Evolutionary conservation across 2,888 invertebrate genomes (phyloP), one percentile per base, ranked within the genome.

Genomic region (Stratiomys singularior): DNA sequence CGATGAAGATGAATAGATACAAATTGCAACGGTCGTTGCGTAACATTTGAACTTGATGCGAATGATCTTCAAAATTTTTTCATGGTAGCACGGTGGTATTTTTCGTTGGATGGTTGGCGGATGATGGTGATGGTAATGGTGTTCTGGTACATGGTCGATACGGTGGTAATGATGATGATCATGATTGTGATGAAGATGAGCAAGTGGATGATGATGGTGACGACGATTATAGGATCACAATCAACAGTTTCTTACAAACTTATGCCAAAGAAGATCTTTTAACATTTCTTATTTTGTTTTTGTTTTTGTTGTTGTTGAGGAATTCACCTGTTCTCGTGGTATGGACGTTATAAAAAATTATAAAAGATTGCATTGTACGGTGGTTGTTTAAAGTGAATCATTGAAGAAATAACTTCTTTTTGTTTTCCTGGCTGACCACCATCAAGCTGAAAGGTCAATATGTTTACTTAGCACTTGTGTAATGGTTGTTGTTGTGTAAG

Each of bases 31-130:
- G 52, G 71, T 66, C 18, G 7, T 74, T 74, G 28, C 74, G 60
- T 74, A 58, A 74, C 58, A 74, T 74, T 74, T 74, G 74, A 74
- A 74, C 74, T 74, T 74, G 74, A 23, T 44, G 58, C 25, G 30
- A 44, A 37, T 74, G 74, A 74, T 74, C 74, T 74, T 74, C 74
- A 74, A 74, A 60, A 44, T 21, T n/a, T 74, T 37, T 69, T 47
- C 44, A 69, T 69, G 46, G 46, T 23, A 13, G n/a, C 9, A 18
- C 46, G 23, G 15, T 46, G 69, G 47, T 47, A 69, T 69, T 58
- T 74, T 37, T 30, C 21, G 58, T 60, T 21, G 46, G 21, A 23
- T 30, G 28, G 56, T 7, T 60, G 21, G 25, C 18, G n/a, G 56
- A 28, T 72, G 72, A 69, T 69, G 69, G 44, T 67, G 44, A 67